These are phyloP conservation scores for Lepilemur septentrionalis DNA, from an alignment of 2,797 vertebrate species.

Conservation along the genomic window DNA sequence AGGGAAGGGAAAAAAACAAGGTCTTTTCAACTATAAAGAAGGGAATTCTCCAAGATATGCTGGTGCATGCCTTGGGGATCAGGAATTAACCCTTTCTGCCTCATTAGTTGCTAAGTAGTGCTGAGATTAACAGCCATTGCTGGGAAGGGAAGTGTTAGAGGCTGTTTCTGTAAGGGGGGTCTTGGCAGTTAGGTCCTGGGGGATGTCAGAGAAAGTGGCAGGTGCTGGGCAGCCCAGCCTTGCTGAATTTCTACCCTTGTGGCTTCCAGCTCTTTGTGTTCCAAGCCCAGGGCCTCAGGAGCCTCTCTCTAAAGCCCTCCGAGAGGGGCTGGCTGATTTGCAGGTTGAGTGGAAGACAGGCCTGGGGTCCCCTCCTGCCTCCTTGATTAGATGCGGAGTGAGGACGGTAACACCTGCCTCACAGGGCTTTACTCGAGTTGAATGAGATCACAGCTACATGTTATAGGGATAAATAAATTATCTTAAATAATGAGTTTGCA, in stretches of 20 bases:
- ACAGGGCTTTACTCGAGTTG: background rate
- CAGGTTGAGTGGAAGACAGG: background rate
- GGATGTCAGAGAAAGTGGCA: background rate
- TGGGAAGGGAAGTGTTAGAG: background rate
- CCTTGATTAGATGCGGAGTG: background rate
- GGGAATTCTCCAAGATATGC: background rate
- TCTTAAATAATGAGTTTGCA: background rate
- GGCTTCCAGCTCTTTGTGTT: background rate
- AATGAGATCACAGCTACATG: background rate
- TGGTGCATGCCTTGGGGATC: background rate
- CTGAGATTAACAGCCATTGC: background rate
- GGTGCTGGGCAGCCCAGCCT: background rate
- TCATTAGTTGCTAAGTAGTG: constrained; percentile 44
- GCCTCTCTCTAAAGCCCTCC: background rate
- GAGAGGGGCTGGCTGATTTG: background rate
- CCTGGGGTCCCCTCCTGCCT: background rate
- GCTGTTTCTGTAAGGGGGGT: background rate
- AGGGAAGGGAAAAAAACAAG: background rate
- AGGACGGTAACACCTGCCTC: background rate
- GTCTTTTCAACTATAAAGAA: background rate
- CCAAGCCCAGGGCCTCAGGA: background rate
- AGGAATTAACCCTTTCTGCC: constrained; percentile 62
- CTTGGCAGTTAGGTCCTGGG: background rate
- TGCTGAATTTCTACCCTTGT: background rate
- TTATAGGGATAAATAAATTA: background rate